These are phyloP conservation scores for Spongilla lacustris DNA, from an alignment of 37 sponge, comb jelly and placozoan species.

Conservation along the genomic window DNA sequence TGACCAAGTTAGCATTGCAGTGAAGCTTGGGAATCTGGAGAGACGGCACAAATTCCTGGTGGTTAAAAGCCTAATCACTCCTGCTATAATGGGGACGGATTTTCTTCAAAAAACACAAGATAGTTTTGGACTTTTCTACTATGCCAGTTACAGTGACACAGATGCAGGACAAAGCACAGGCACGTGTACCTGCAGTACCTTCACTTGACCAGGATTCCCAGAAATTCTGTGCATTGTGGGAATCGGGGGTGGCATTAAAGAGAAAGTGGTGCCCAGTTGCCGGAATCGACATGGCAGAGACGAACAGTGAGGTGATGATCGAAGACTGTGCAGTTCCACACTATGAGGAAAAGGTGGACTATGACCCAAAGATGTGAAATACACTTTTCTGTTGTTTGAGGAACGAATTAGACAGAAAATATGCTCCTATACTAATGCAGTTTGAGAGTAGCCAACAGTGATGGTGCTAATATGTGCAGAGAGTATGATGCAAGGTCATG, in stretches of 20 bases:
- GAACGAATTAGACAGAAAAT: too few species aligned
- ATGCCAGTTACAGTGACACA: not conserved
- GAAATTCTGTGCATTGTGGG: constrained; percentile 9
- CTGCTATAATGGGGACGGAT: constrained; percentile 39
- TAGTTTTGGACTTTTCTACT: constrained; percentile 46
- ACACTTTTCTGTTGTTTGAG: too few species aligned
- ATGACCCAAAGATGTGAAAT: constrained; percentile 46
- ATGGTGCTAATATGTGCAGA: too few species aligned
- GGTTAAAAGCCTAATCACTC: constrained; percentile 57
- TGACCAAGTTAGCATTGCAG: constrained; percentile 25
- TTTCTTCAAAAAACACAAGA: constrained; percentile 39
- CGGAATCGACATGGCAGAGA: not conserved
- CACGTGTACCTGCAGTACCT: not conserved
- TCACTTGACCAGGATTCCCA: not conserved
- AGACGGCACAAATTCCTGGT: constrained; percentile 39
- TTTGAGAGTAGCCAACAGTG: too few species aligned
- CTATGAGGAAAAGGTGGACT: not conserved
- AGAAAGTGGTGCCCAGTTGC: constrained; percentile 47
- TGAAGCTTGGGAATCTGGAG: constrained; percentile 37
- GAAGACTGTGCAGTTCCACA: constrained; percentile 55
- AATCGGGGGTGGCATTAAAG: constrained; percentile 16
- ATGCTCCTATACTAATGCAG: too few species aligned
- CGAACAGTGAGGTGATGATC: constrained; percentile 4
- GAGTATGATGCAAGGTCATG: too few species aligned
- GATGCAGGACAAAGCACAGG: not conserved